These are phyloP conservation scores for Celastrina argiolus DNA, from an alignment of 2,888 invertebrate genomes.

Conservation along the genomic window DNA sequence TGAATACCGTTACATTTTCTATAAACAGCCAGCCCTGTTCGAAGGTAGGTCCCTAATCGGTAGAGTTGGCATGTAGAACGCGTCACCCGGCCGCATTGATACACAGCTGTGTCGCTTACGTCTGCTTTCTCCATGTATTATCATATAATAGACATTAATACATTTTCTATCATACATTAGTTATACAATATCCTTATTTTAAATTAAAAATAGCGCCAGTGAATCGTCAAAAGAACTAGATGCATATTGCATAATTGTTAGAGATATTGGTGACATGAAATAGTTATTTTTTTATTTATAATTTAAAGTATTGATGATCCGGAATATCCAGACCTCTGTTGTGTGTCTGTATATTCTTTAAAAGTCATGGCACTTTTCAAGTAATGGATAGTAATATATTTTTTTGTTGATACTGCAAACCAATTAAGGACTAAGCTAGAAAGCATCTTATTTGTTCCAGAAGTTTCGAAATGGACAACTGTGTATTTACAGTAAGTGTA, in stretches of 20 bases:
- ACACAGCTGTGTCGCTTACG: conserved; percentile 22
- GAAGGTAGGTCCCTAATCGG: conserved; percentile 6
- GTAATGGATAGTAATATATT: no score
- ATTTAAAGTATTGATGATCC: no score
- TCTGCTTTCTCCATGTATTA: conserved; percentile 13
- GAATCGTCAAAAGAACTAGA: background rate
- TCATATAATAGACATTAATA: conserved; percentile 10
- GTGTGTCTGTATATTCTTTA: no score
- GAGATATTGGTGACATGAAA: background rate
- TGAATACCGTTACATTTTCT: background rate
- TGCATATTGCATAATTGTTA: background rate
- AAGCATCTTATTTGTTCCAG: background rate
- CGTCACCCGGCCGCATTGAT: conserved; percentile 26
- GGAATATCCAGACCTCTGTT: no score
- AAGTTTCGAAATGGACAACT: background rate
- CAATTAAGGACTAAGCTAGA: background rate
- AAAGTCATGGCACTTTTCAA: no score
- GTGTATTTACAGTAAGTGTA: conserved; percentile 44
- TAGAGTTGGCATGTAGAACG: conserved; percentile 28
- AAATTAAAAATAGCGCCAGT: background rate
- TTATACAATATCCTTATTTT: background rate
- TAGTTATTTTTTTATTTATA: no score
- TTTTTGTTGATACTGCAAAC: background rate
- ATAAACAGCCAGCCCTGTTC: conserved; percentile 22
- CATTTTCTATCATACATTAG: conserved; percentile 3